These are phyloP conservation scores for Pelobates cultripes DNA, from an alignment of 2,797 vertebrate genomes.

Conservation along the genomic window DNA sequence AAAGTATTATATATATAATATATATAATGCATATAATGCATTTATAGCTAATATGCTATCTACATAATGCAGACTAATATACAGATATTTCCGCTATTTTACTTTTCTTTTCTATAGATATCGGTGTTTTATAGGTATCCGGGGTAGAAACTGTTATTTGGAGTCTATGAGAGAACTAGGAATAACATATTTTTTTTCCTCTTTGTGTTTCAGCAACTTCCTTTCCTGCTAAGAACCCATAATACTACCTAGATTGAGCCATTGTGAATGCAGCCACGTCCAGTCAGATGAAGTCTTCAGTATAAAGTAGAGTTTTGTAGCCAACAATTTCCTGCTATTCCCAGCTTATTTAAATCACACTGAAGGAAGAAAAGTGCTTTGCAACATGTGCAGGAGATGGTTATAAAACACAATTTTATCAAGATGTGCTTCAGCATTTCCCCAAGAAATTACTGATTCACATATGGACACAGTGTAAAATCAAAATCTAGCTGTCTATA, in stretches of 20 bases:
- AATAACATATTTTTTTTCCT: constrained; percentile 16
- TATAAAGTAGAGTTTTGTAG: constrained; percentile 33
- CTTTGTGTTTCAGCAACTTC: constrained; percentile 4
- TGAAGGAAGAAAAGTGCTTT: constrained; percentile 32
- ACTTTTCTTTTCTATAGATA: no score
- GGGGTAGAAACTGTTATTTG: not conserved
- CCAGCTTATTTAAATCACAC: constrained; percentile 28
- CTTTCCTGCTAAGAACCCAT: constrained; percentile 24
- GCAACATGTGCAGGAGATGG: constrained; percentile 32
- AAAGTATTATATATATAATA: no score
- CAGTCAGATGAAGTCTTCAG: constrained; percentile 22
- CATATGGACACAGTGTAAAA: not conserved
- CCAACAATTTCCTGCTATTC: constrained; percentile 38
- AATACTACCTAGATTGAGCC: constrained; percentile 41
- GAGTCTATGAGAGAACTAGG: constrained; percentile 19
- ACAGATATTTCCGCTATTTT: no score
- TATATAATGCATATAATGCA: no score
- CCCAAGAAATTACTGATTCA: constrained; percentile 23
- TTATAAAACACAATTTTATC: constrained; percentile 23
- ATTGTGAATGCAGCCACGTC: constrained; percentile 41
- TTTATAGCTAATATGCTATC: no score
- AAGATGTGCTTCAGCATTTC: constrained; percentile 26
- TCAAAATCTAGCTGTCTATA: not conserved
- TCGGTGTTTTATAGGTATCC: not conserved
- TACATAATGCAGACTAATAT: no score